Base-by-base conservation (phyloP, 2,888 invertebrate genomes). In the Drosophila infuscata region DNA sequence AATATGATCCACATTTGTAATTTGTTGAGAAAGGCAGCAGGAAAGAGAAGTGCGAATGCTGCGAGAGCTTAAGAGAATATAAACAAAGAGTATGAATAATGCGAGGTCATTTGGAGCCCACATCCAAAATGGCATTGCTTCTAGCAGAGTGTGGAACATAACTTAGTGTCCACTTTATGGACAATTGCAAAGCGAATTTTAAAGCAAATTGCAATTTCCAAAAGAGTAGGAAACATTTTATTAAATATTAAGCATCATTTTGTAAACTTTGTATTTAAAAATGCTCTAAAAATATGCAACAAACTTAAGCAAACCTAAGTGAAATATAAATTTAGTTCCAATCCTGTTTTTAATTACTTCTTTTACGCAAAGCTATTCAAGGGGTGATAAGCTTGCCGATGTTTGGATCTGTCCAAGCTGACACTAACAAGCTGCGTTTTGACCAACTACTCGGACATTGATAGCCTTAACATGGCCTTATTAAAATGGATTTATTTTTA, bases 401-500 rank as follows among this genome's bases (percentile, higher is more conserved):
- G 46, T 8, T 52, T 15, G 43, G 32, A 41, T 32, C 43, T 38
- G 60, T 3, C 43, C 35, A 46, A 86, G 70, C 80, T 83, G 83
- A 86, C 80, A 63, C 56, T 76, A 83, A 83, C 80, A 88, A 88
- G 88, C 73, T 76, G 74, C 64, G 43, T 7, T 15, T 67, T 58
- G 52, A 30, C 41, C 63, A 72, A 63, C 60, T 65, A 51, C 49
- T 58, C 49, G 53, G 70, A 74, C 75, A 66, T 61, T 74, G 76
- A 58, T 74, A 54, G 63, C 56, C 49, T 62, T 62, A 68, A 60
- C 62, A 59, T 51, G 51, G 76, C 66, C 72, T 63, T 70, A 83
- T 79, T 74, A 80, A 81, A 81, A 86, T 81, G 87, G 88, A 86
- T 86, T 86, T 88, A 81, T 79, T 88, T 86, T 86, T 88, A 86